Percentiles rank a stretch among this genome's conserved stretches.
phyloP scores from a whole-genome alignment of 1,140 invertebrate species.

The Diorhabda elongata region DNA sequence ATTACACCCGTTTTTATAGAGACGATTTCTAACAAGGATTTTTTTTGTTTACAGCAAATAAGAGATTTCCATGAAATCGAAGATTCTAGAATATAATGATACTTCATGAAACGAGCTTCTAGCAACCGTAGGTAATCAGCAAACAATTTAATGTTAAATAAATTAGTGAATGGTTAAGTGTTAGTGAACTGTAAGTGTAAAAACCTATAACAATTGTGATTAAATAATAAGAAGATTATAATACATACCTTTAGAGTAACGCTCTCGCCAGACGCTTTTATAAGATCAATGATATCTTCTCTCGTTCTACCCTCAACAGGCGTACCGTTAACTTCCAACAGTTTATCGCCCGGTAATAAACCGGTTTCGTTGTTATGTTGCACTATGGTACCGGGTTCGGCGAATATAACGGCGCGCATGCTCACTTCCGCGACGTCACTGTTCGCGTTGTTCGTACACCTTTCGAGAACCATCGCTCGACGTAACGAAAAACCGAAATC shows the following conservation, averaged over 20 bases:
- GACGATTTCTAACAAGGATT: too few species aligned
- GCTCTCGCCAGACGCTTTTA: conserved; percentile 76
- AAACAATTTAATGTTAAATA: too few species aligned
- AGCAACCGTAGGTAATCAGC: too few species aligned
- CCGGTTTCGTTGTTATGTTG: conserved; percentile 74
- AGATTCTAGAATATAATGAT: too few species aligned
- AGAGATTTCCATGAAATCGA: too few species aligned
- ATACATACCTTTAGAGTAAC: conserved; percentile 75
- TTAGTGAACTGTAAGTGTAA: too few species aligned
- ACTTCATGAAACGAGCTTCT: too few species aligned
- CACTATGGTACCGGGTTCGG: conserved; percentile 81
- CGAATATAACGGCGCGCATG: conserved; percentile 82
- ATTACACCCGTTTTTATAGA: too few species aligned
- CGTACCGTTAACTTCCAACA: conserved; percentile 86
- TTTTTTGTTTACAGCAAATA: too few species aligned
- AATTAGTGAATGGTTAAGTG: too few species aligned
- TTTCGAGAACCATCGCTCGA: conserved; percentile 75
- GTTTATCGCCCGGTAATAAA: conserved; percentile 86
- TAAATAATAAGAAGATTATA: background rate
- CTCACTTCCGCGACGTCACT: conserved; percentile 44
- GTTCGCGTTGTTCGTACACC: conserved; percentile 34
- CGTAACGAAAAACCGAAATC: conserved; percentile 94
- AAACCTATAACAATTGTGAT: too few species aligned
- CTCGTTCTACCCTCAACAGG: conserved; percentile 79
- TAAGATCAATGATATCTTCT: conserved; percentile 91